A percentile compares a stretch with the other conserved stretches of the same genome.
phyloP scores from a whole-genome alignment of 1,140 invertebrate species.

The Brachionus calyciflorus region DNA sequence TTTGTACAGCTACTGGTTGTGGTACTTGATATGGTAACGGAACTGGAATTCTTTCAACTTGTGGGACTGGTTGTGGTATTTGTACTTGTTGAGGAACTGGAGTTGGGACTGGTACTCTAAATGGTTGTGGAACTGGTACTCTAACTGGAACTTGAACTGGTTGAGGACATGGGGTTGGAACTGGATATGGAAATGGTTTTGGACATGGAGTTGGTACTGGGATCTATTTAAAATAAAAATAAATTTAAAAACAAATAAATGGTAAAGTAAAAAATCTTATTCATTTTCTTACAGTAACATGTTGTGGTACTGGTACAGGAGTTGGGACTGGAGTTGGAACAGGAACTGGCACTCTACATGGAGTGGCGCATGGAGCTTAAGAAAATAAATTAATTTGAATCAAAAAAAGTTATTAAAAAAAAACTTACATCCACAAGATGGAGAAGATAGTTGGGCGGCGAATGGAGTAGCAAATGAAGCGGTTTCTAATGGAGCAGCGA shows the following conservation, averaged over 20 bases:
- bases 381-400: neutral
- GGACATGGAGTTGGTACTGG: too few species aligned
- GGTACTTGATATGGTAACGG: too few species aligned
- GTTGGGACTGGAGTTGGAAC: neutral
- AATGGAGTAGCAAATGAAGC: too few species aligned
- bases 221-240: too few species aligned
- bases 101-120: neutral
- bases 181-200: too few species aligned
- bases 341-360: neutral
- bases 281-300: neutral
- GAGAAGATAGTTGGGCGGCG: neutral
- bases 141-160: neutral
- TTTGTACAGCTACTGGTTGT: too few species aligned
- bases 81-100: constrained; percentile 11
- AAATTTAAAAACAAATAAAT: too few species aligned
- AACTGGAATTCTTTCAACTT: too few species aligned
- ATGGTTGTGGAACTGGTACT: neutral
- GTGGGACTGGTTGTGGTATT: too few species aligned
- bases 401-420: too few species aligned
- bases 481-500: too few species aligned
- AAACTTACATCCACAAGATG: neutral
- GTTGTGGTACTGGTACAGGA: neutral
- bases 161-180: neutral
- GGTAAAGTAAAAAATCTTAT: too few species aligned
- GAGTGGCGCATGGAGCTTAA: neutral